A percentile compares a stretch with the other conserved stretches of the same genome.
These are phyloP conservation scores for Urocynchramus pylzowi DNA, from an alignment of 2,113 vertebrate species.

Conservation along the genomic window DNA sequence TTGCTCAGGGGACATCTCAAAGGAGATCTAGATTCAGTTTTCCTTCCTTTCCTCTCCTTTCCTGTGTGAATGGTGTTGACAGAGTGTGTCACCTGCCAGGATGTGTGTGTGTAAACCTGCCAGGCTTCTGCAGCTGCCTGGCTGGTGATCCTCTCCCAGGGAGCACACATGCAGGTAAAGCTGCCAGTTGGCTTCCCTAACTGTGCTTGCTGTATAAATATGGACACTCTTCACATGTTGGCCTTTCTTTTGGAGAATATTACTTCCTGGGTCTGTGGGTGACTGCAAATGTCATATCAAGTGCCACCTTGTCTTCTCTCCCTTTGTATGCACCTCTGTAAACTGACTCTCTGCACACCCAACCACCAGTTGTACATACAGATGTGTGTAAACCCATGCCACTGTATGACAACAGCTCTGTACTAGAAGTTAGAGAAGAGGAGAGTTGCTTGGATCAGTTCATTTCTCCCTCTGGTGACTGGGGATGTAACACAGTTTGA, in stretches of 20 bases:
- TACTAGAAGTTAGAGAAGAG: neutral
- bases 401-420: neutral
- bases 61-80: neutral
- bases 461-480: neutral
- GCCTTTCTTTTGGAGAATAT: neutral
- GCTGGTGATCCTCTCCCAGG: neutral
- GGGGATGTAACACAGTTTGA: neutral
- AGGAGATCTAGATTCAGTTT: neutral
- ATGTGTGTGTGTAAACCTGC: neutral
- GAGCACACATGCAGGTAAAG: neutral
- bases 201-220: neutral
- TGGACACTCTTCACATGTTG: neutral
- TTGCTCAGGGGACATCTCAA: neutral
- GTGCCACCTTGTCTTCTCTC: neutral
- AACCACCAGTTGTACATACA: neutral
- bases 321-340: accelerated
- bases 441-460: neutral
- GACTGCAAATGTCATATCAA: neutral
- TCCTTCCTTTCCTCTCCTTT: neutral
- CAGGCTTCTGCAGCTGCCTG: neutral
- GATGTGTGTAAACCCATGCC: neutral
- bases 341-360: neutral
- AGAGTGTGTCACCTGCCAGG: no score
- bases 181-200: neutral
- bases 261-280: neutral